Conservation (phyloP, 2,113 vertebrate species). For the Python bivittatus region DNA sequence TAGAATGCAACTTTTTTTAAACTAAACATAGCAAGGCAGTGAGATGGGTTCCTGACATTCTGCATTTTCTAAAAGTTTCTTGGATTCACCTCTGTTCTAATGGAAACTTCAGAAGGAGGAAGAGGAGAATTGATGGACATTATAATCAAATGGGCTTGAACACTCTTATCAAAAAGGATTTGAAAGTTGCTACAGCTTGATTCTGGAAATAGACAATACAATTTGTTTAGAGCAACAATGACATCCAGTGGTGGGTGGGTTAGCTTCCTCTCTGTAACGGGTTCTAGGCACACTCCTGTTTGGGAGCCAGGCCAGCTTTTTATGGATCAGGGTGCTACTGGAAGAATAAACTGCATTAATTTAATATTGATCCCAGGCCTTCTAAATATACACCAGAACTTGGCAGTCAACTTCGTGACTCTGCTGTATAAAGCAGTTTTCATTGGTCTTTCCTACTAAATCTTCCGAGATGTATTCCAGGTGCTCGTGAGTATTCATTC, state of each 20-base stretch:
- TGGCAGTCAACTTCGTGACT: background rate
- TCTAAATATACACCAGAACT: background rate
- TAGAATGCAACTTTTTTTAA: too few species aligned
- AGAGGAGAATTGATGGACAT: background rate
- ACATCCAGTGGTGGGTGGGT: conserved; percentile 68
- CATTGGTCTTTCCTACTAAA: background rate
- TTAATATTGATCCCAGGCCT: background rate
- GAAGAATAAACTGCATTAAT: background rate
- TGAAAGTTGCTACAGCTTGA: conserved; percentile 38
- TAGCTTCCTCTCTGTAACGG: conserved; percentile 50
- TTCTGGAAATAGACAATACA: conserved; percentile 34
- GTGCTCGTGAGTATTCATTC: background rate
- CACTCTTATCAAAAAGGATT: conserved; percentile 27
- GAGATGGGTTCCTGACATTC: background rate
- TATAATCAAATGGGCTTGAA: conserved; percentile 14
- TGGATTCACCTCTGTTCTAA: background rate
- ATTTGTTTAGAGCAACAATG: conserved; percentile 69
- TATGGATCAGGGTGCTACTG: background rate
- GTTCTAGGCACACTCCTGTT: background rate
- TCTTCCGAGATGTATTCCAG: too few species aligned
- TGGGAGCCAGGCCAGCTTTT: fast-evolving
- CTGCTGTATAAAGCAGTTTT: background rate
- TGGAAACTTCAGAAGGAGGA: background rate
- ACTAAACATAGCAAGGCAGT: background rate
- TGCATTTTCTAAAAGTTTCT: background rate